Evolutionary conservation across 1,140 invertebrate species (phyloP).

Genomic region (Chrysomallon squamiferum): DNA sequence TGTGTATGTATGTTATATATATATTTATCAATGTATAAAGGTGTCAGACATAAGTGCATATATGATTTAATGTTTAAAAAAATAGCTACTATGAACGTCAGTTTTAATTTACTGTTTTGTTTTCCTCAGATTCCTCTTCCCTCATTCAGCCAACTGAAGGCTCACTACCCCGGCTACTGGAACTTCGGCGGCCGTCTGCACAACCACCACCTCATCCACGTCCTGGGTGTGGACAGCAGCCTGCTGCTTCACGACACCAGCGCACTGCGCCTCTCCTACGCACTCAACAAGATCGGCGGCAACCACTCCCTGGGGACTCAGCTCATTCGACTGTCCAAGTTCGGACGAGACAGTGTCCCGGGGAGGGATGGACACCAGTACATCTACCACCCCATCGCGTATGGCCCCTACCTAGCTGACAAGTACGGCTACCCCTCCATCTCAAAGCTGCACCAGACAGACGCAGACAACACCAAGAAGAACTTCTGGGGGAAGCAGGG

Average conservation of each 20-base stretch:
- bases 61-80: no score
- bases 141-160: conserved; percentile 39
- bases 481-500: conserved; percentile 55
- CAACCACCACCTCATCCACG: conserved; percentile 39
- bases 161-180: conserved; percentile 52
- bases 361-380: conserved; percentile 49
- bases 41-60: no score
- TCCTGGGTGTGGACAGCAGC: conserved; percentile 34
- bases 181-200: conserved; percentile 48
- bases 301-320: conserved; percentile 47
- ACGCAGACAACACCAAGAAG: conserved; percentile 48
- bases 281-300: conserved; percentile 53
- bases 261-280: conserved; percentile 51
- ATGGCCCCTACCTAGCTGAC: conserved; percentile 56
- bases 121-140: conserved; percentile 43
- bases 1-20: no score
- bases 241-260: conserved; percentile 53
- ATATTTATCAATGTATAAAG: no score
- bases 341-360: conserved; percentile 48
- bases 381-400: conserved; percentile 57
- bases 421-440: conserved; percentile 59
- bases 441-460: conserved; percentile 45
- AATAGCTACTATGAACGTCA: not conserved
- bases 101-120: not conserved
- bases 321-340: conserved; percentile 49